These are phyloP conservation scores for Pygmarrhopalites habei DNA, from an alignment of 1,140 invertebrate species.

Conservation along the genomic window DNA sequence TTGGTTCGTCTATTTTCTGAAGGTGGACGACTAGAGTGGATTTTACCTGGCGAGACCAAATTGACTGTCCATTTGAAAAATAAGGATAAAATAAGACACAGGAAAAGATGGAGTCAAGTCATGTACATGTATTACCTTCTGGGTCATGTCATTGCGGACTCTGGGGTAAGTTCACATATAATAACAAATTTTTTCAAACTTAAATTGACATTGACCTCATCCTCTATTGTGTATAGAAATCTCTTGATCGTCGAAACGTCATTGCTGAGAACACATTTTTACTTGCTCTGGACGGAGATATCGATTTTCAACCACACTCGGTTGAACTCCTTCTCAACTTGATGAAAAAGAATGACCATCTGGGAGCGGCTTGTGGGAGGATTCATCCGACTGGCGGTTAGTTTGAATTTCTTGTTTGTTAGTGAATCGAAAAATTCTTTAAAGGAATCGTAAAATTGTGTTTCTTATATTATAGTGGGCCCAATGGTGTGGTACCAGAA, in stretches of 20 bases:
- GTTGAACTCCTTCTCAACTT: conserved; percentile 50
- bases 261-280: conserved; percentile 52
- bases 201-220: conserved; percentile 39
- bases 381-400: conserved; percentile 50
- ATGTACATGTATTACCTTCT: conserved; percentile 62
- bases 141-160: too few relatives aligned
- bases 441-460: not conserved
- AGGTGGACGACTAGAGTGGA: conserved; percentile 44
- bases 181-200: too few relatives aligned
- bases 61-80: conserved; percentile 47
- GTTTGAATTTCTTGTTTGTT: too few relatives aligned
- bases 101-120: conserved; percentile 48
- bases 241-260: conserved; percentile 43
- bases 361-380: conserved; percentile 51
- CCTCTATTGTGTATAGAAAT: too few relatives aligned
- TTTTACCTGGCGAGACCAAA: conserved; percentile 44
- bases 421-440: too few relatives aligned
- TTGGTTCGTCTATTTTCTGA: too few relatives aligned
- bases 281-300: conserved; percentile 51
- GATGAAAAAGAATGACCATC: conserved; percentile 50
- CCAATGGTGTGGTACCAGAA: conserved; percentile 57
- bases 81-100: conserved; percentile 46
- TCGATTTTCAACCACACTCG: conserved; percentile 50
- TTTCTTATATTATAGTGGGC: not conserved
- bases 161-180: too few relatives aligned